Percentiles rank a stretch among this genome's conserved stretches.
Conservation (phyloP, 2,113 vertebrate genomes). For the Quiscalus mexicanus region DNA sequence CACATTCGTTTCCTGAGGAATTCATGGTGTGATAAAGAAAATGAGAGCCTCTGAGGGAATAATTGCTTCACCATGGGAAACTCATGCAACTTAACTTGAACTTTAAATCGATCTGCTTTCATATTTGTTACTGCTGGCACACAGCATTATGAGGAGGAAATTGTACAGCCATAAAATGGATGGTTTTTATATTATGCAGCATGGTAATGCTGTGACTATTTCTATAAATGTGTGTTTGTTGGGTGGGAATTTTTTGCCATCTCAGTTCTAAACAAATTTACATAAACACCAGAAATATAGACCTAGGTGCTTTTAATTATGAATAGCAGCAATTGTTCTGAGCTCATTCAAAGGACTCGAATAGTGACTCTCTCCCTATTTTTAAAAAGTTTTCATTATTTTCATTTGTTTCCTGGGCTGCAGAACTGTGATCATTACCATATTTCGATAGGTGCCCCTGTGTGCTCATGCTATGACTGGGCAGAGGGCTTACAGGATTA, state of each 20-base stretch:
- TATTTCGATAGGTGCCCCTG: slow-evolving; percentile 56
- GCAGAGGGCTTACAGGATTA: slow-evolving; percentile 70
- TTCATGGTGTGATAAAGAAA: slow-evolving; percentile 67
- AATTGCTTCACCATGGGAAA: slow-evolving; percentile 69
- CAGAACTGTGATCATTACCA: slow-evolving; percentile 46
- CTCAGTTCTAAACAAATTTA: background rate
- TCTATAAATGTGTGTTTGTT: background rate
- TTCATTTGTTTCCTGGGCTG: slow-evolving; percentile 16
- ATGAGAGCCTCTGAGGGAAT: slow-evolving; percentile 65
- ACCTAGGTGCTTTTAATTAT: background rate
- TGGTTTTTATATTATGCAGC: slow-evolving; percentile 11
- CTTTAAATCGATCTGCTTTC: slow-evolving; percentile 64
- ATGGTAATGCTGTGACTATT: slow-evolving; percentile 12
- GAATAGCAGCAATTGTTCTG: background rate
- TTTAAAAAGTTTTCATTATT: slow-evolving; percentile 1
- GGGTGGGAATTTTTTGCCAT: background rate
- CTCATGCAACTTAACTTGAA: slow-evolving; percentile 66
- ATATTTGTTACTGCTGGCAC: slow-evolving; percentile 48
- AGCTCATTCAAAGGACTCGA: background rate
- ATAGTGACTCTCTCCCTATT: background rate
- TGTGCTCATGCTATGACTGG: slow-evolving; percentile 39
- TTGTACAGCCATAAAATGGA: slow-evolving; percentile 33
- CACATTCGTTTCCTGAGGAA: slow-evolving; percentile 34
- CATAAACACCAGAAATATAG: background rate
- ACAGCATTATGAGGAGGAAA: slow-evolving; percentile 26